A percentile compares a stretch with the other conserved stretches of the same genome.
Conservation (phyloP, 2,888 invertebrate species). For the Ophonus ardosiacus region DNA sequence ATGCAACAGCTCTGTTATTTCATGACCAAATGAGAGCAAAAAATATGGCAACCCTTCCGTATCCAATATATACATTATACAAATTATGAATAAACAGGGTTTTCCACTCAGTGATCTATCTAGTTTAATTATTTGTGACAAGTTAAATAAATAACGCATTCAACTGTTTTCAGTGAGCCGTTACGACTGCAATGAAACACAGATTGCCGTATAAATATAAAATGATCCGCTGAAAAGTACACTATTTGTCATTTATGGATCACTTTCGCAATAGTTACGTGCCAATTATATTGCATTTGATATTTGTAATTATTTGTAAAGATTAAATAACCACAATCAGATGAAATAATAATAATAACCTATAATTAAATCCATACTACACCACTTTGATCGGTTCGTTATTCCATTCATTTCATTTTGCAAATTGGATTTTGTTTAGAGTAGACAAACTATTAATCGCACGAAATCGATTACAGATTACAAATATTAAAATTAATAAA, state of each 20-base stretch:
- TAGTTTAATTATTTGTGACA: constrained; percentile 44
- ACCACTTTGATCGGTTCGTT: background rate
- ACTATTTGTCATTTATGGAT: constrained; percentile 32
- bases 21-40: background rate
- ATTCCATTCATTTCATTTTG: background rate
- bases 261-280: constrained; percentile 16
- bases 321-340: constrained; percentile 23
- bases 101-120: constrained; percentile 44
- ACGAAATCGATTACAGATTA: background rate
- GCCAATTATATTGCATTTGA: constrained; percentile 4
- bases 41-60: background rate
- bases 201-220: constrained; percentile 22
- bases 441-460: background rate
- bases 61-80: background rate
- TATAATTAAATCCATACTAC: background rate
- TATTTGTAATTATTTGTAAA: constrained; percentile 18
- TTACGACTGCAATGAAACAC: constrained; percentile 26
- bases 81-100: constrained; percentile 33
- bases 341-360: too few species aligned
- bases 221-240: constrained; percentile 22
- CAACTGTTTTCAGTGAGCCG: constrained; percentile 33
- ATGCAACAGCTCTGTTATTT: too few species aligned
- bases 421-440: background rate
- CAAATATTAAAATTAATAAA: background rate
- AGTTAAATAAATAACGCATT: constrained; percentile 35